A percentile compares a stretch with the other conserved stretches of the same genome.
phyloP scores from a whole-genome alignment of 2,113 vertebrate genomes.

The Piprites chloris region DNA sequence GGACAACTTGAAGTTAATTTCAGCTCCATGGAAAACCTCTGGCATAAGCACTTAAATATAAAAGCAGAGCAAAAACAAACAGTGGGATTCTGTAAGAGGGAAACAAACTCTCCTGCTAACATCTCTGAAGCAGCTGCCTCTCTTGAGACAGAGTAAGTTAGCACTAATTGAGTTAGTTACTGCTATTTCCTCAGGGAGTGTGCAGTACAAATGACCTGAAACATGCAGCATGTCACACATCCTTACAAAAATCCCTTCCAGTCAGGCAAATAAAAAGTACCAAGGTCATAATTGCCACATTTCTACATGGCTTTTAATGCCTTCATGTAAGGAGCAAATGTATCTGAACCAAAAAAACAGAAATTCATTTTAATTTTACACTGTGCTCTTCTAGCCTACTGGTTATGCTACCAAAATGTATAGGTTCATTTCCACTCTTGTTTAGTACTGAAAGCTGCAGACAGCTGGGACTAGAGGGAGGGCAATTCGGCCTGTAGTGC shows the following conservation, averaged over 20 bases:
- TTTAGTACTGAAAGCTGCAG: not conserved
- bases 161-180: not conserved
- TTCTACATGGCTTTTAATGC: not conserved
- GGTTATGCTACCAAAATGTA: not conserved
- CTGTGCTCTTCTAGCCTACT: not conserved
- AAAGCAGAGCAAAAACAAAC: not conserved
- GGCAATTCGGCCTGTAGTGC: not conserved
- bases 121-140: not conserved
- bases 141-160: not conserved
- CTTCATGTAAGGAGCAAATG: not conserved
- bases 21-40: not conserved
- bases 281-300: not conserved
- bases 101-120: not conserved
- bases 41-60: not conserved
- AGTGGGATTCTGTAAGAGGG: not conserved
- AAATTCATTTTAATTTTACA: not conserved
- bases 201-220: not conserved
- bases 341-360: not conserved
- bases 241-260: not conserved
- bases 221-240: not conserved
- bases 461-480: not conserved
- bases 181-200: not conserved
- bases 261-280: not conserved
- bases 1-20: not conserved
- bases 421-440: not conserved